Base-by-base conservation (phyloP, 53 echinoderm and acorn worm genomes). In the Paracentrotus lividus region DNA sequence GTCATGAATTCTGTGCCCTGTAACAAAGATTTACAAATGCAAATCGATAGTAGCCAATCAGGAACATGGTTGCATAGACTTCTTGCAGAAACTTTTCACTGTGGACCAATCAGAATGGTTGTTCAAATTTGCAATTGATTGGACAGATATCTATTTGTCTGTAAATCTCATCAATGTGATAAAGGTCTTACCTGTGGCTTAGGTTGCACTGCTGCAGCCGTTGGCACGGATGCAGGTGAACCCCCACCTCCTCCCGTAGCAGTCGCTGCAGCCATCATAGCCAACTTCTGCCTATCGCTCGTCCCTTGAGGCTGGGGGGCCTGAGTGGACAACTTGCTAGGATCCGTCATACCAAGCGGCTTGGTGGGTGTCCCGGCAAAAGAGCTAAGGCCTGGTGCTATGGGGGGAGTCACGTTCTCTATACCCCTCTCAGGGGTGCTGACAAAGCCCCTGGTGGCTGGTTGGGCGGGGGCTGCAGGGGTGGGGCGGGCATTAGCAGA, bases 401-500 rank as follows among this genome's bases (percentile, higher is more conserved):
- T 2, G 3, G 92, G 81, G 0, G 92, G 92, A n/a, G 92, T 92
- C 57, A 92, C 43, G 43, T 81, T 81, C 59, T 92, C 81, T 33
- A 78, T 78, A 27, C 92, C 92, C 57, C 92, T 92, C 5, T 92
- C 92, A 24, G 92, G 42, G 44, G 92, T 27, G 42, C 16, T 44
- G 27, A 44, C 42, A 42, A 57, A 36, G 36, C 51, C 58, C 42
- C 86, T 88, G 21, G 69, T 24, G 40, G 88, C 84, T 14, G 78
- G 88, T 31, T 77, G 81, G 31, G 81, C 42, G 8, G 92, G 59
- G 16, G 92, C 42, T 40, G 53, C 89, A 26, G 93, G 93, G 29
- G 93, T 24, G 1, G 93, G 93, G 24, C 65, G 61, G 16, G 77
- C 61, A 4, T 78, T 14, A 42, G 88, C 88, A 7, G 92, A 84